These are phyloP conservation scores for Eublepharis macularius DNA, from an alignment of 2,113 vertebrate genomes.

Conservation along the genomic window DNA sequence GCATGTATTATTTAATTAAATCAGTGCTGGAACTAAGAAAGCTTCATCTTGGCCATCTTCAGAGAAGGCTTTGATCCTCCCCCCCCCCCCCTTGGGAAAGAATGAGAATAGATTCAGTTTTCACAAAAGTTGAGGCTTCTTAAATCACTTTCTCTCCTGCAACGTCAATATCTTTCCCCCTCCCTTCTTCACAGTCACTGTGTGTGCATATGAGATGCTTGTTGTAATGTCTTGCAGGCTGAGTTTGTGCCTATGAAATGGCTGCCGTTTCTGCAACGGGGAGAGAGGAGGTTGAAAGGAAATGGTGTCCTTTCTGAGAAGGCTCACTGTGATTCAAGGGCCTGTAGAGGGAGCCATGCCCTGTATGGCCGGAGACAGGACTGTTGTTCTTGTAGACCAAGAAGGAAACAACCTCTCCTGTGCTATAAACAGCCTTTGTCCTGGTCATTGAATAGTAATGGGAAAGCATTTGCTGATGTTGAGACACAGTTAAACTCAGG, in stretches of 20 bases:
- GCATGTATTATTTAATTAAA: background rate
- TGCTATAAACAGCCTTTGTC: conserved; percentile 10
- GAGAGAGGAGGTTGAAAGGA: conserved; percentile 41
- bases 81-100: background rate
- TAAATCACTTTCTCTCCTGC: background rate
- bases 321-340: conserved; percentile 69
- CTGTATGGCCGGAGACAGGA: conserved; percentile 68
- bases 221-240: background rate
- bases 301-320: conserved; percentile 66
- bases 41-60: background rate
- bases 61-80: background rate
- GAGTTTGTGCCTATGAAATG: conserved; percentile 25
- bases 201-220: background rate
- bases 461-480: background rate
- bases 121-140: background rate
- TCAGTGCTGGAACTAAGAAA: background rate
- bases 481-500: background rate
- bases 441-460: background rate
- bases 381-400: conserved; percentile 63
- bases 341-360: conserved; percentile 80
- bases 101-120: background rate
- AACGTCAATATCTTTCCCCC: background rate
- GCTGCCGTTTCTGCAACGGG: conserved; percentile 28
- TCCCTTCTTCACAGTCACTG: background rate
- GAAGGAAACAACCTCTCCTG: conserved; percentile 43